Conservation (phyloP, 2,888 invertebrate species). For the Polyploca ridens region DNA sequence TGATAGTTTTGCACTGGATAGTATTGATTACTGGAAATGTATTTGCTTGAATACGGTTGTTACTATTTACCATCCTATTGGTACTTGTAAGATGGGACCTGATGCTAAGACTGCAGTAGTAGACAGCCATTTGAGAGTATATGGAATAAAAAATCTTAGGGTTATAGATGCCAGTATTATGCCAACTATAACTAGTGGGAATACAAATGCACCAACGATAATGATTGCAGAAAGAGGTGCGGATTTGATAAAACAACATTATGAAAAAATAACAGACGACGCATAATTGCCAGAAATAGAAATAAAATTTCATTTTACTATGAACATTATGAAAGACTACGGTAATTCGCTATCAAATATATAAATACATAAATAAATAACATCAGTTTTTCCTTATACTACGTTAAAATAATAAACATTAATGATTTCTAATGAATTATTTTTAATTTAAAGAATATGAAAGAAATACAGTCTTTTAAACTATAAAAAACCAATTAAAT, state of each 20-base stretch:
- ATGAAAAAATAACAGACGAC: not conserved
- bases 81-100: slow-evolving; percentile 84
- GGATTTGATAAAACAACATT: slow-evolving; percentile 29
- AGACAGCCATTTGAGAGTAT: slow-evolving; percentile 51
- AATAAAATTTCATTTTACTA: too few relatives aligned
- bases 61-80: slow-evolving; percentile 87
- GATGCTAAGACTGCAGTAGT: slow-evolving; percentile 58
- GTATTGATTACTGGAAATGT: slow-evolving; percentile 35
- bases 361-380: too few relatives aligned
- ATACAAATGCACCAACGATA: slow-evolving; percentile 30
- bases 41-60: slow-evolving; percentile 65
- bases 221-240: slow-evolving; percentile 35
- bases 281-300: too few relatives aligned
- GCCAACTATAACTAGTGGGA: slow-evolving; percentile 27
- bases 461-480: too few relatives aligned
- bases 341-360: too few relatives aligned
- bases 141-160: slow-evolving; percentile 64
- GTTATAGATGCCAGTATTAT: slow-evolving; percentile 32
- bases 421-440: too few relatives aligned
- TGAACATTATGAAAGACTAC: too few relatives aligned
- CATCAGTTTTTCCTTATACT: too few relatives aligned
- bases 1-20: slow-evolving; percentile 26
- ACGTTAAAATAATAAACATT: too few relatives aligned
- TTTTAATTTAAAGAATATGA: too few relatives aligned
- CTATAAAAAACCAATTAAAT: too few relatives aligned